phyloP scores from a whole-genome alignment of 1,140 invertebrate genomes.

The Bombus waltoni region DNA sequence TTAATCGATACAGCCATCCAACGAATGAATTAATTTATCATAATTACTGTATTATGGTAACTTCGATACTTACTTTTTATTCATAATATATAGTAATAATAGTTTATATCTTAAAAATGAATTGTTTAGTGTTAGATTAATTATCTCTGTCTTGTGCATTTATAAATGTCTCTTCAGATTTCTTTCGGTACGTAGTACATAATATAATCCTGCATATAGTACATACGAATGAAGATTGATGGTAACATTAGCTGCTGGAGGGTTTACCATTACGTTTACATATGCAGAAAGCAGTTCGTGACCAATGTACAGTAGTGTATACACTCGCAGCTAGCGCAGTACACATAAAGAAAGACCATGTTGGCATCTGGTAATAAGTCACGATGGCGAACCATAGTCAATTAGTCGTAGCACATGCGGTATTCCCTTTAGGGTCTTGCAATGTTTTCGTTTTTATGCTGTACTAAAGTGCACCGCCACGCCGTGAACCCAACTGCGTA shows the following conservation, averaged over 20 bases:
- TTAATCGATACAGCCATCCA: too few species aligned
- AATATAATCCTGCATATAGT: not conserved
- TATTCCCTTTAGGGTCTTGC: not conserved
- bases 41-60: too few species aligned
- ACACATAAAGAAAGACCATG: not conserved
- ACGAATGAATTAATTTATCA: too few species aligned
- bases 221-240: not conserved
- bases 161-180: too few species aligned
- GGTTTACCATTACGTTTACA: slow-evolving; percentile 27
- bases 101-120: too few species aligned
- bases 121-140: too few species aligned
- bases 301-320: not conserved
- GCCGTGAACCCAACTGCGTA: not conserved
- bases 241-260: not conserved
- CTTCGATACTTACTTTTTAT: too few species aligned
- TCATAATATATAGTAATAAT: too few species aligned
- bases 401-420: slow-evolving; percentile 57
- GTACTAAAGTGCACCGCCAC: not conserved
- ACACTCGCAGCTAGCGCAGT: not conserved
- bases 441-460: not conserved
- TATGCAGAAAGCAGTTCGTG: slow-evolving; percentile 32
- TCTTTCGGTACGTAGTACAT: too few species aligned
- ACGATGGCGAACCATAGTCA: slow-evolving; percentile 61
- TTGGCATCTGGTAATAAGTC: slow-evolving; percentile 59
- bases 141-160: too few species aligned